These are phyloP conservation scores for Batillaria attramentaria DNA, from an alignment of 1,140 invertebrate genomes.

Conservation along the genomic window DNA sequence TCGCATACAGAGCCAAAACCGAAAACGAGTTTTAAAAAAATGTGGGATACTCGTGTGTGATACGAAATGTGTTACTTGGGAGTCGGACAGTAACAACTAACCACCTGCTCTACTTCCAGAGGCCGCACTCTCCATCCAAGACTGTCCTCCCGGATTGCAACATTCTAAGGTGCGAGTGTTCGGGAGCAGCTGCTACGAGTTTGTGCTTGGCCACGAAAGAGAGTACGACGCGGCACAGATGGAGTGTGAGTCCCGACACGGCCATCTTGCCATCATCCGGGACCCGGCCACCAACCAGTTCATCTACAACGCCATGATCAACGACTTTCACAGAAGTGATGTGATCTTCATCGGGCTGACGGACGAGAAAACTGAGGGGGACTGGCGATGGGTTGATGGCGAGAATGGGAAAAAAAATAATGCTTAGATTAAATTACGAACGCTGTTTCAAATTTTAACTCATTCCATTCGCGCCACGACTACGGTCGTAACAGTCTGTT, in stretches of 20 bases:
- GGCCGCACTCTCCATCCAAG: too few species aligned
- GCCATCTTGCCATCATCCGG: constrained; percentile 23
- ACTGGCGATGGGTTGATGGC: constrained; percentile 21
- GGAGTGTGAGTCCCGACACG: neutral
- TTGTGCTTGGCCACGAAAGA: neutral
- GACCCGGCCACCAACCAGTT: neutral
- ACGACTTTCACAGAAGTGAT: neutral
- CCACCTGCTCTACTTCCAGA: too few species aligned
- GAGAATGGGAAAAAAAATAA: too few species aligned
- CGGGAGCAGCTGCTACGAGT: constrained; percentile 7
- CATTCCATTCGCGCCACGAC: too few species aligned
- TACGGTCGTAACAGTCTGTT: too few species aligned
- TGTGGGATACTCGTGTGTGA: too few species aligned
- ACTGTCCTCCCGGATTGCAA: neutral
- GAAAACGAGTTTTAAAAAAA: too few species aligned
- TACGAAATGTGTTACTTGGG: too few species aligned
- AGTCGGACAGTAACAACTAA: too few species aligned
- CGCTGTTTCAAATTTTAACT: too few species aligned
- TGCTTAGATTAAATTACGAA: too few species aligned
- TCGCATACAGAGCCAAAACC: too few species aligned
- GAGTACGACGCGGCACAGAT: constrained; percentile 8
- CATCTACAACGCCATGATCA: constrained; percentile 7
- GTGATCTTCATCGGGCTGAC: constrained; percentile 22
- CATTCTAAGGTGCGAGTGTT: neutral
- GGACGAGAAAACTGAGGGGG: neutral